Evolutionary conservation across 2,888 invertebrate genomes (phyloP).

Genomic region (Lypha dubia): DNA sequence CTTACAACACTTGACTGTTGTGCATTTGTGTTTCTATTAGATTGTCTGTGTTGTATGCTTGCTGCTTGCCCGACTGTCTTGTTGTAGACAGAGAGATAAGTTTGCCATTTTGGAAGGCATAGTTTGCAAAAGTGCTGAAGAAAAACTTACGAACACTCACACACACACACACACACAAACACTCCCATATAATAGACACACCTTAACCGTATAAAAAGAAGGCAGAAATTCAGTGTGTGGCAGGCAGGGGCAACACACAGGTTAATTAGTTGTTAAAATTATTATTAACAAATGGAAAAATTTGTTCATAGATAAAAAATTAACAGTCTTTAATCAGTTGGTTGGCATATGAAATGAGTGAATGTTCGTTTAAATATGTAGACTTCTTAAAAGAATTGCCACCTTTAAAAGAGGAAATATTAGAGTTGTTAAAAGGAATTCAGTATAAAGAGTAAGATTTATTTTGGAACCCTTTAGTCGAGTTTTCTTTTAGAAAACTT

Average conservation of each 20-base stretch:
- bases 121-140: constrained; percentile 55
- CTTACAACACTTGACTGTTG: constrained; percentile 57
- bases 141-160: background rate
- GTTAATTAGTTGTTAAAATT: constrained; percentile 66
- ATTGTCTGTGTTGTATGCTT: constrained; percentile 19
- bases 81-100: constrained; percentile 43
- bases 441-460: background rate
- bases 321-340: constrained; percentile 19
- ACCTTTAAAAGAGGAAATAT: too few species aligned
- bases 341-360: constrained; percentile 9
- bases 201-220: constrained; percentile 39
- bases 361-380: background rate
- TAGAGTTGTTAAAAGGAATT: background rate
- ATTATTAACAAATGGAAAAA: constrained; percentile 58
- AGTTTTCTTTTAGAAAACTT: too few species aligned
- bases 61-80: constrained; percentile 40
- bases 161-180: background rate
- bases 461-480: too few species aligned
- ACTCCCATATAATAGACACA: constrained; percentile 22
- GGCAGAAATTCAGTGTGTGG: constrained; percentile 21
- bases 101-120: constrained; percentile 50
- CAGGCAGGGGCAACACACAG: constrained; percentile 59
- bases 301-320: constrained; percentile 43
- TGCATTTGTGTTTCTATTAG: constrained; percentile 41
- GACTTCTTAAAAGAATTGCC: background rate